Evolutionary conservation across 2,888 invertebrate genomes (phyloP), one percentile per base, ranked within the genome.

Genomic region (Aphidius colemani): DNA sequence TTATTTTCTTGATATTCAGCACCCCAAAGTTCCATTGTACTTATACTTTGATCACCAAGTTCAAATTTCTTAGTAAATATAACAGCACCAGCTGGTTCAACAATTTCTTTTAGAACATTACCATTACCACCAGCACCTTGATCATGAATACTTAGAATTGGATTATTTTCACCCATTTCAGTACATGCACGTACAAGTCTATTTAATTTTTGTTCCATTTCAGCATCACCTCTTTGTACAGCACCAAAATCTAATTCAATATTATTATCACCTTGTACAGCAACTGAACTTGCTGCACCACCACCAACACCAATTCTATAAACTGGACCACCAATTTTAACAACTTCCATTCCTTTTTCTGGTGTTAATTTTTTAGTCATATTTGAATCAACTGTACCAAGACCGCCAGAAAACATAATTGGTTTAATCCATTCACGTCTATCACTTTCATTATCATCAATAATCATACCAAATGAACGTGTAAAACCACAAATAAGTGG

Each of bases 51-150:
- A 84, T 99, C 98, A 0, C 98, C 98, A 41, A 98, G 85, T 69
- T 94, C 90, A 78, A 97, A 96, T 76, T 89, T 88, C 66, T 91
- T 88, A 0, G 93, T 90, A 76, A 92, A 93, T 66, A 98, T 95
- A 0, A 94, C 88, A 0, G 97, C 98, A 1, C 98, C 98, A 6
- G 90, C 89, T 0, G 98, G 98, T 74, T 98, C 98, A 0, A 96
- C 96, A 6, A 99, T 84, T 82, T 99, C 98, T 78, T 98, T 98
- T 43, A 99, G 81, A 0, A 99, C 98, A 81, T 99, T 99, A 84
- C 86, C 95, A 78, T 95, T 95, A 41, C 98, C 98, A n/a, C 98
- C 98, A 7, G 98, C 98, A 18, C 98, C 98, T 86, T 98, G 98
- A 84, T 99, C 98, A 79, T 99, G 98, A 73, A 99, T 98, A 87